A percentile compares a stretch with the other conserved stretches of the same genome.
Conservation (phyloP, 1,140 invertebrate genomes). For the Phenacoccus solenopsis region DNA sequence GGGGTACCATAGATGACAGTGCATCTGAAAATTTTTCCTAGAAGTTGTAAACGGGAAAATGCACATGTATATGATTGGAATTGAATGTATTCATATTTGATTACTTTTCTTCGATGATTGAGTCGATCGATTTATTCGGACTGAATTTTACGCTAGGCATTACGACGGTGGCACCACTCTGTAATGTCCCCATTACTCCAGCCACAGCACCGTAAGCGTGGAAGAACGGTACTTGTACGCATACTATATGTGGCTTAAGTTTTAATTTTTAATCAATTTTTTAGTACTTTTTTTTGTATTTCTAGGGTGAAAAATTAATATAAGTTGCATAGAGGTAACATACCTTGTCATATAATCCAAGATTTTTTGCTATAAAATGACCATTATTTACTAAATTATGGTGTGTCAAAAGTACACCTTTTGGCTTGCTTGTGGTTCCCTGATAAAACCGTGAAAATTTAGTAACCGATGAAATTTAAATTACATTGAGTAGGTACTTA, state of each 20-base stretch:
- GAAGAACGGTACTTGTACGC: constrained; percentile 78
- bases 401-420: constrained; percentile 74
- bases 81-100: too few species aligned
- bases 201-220: constrained; percentile 77
- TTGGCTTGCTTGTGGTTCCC: constrained; percentile 77
- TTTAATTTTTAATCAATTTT: background rate
- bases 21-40: constrained; percentile 41
- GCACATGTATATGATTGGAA: background rate
- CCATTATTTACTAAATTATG: constrained; percentile 76
- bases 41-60: too few species aligned
- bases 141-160: constrained; percentile 54
- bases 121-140: constrained; percentile 48
- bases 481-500: too few species aligned
- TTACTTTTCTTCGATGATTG: constrained; percentile 58
- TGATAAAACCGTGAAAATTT: constrained; percentile 30
- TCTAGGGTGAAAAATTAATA: too few species aligned
- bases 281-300: background rate
- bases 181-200: constrained; percentile 45
- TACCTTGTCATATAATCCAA: constrained; percentile 25
- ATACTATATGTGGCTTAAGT: constrained; percentile 37
- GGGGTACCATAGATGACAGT: constrained; percentile 78
- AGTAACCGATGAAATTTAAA: too few species aligned
- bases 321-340: background rate
- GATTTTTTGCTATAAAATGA: constrained; percentile 32
- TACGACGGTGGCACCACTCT: constrained; percentile 54